Conservation (phyloP, 2,113 vertebrate genomes). For the Megaleporinus macrocephalus region DNA sequence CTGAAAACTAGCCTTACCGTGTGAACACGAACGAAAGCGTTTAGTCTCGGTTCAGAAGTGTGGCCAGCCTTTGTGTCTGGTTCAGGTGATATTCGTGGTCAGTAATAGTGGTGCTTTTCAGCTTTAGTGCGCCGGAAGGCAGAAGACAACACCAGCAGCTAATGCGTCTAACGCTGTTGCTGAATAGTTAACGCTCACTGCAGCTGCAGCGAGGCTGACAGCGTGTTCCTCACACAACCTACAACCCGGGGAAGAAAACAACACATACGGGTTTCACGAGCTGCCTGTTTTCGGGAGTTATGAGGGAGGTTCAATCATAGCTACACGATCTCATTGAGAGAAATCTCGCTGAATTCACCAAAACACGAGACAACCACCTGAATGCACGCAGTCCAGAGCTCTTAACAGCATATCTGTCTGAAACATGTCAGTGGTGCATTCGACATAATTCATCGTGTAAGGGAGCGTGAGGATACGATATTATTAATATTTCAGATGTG, state of each 20-base stretch:
- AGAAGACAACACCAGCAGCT: conserved; percentile 8
- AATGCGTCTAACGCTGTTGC: conserved; percentile 15
- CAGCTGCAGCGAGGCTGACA: conserved; percentile 17
- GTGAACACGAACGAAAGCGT: background rate
- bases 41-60: too few relatives aligned
- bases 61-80: background rate
- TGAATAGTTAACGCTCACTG: conserved; percentile 45
- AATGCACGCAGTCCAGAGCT: background rate
- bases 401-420: conserved; percentile 18
- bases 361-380: background rate
- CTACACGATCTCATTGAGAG: background rate
- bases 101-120: background rate
- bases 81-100: background rate
- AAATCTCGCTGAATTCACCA: background rate
- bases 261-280: background rate
- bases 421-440: conserved; percentile 2
- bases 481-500: background rate
- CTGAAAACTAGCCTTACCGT: conserved; percentile 75
- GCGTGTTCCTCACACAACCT: conserved; percentile 1
- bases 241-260: conserved; percentile 21
- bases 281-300: background rate
- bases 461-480: conserved; percentile 20
- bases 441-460: conserved; percentile 26
- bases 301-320: background rate
- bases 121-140: background rate